phyloP scores from a whole-genome alignment of 2,113 vertebrate species.

The Cinclus mexicanus region DNA sequence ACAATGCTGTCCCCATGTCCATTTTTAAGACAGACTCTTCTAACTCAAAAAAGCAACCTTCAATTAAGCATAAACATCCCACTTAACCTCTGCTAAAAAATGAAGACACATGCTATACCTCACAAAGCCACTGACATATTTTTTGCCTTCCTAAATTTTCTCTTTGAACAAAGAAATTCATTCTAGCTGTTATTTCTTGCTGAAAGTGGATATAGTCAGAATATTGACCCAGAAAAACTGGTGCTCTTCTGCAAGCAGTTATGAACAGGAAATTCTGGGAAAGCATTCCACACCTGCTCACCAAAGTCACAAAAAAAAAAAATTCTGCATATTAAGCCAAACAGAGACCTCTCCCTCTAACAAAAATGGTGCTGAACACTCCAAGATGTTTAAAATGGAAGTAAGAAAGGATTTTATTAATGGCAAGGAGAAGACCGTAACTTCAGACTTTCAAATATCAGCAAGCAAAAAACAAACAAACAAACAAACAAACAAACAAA shows the following conservation, averaged over 20 bases:
- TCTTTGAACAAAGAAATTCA: background rate
- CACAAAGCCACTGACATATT: background rate
- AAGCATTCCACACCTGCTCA: background rate
- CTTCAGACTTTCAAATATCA: background rate
- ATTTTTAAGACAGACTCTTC: background rate
- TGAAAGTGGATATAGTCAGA: background rate
- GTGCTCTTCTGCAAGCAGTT: background rate
- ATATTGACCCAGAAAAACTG: background rate
- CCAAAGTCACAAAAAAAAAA: background rate
- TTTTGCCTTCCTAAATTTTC: background rate
- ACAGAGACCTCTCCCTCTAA: background rate
- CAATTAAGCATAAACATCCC: background rate
- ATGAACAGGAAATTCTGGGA: background rate
- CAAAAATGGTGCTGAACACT: background rate
- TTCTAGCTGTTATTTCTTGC: background rate
- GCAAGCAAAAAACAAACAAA: background rate
- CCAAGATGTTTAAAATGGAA: background rate
- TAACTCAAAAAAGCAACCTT: background rate
- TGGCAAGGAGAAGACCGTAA: background rate
- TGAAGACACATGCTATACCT: background rate
- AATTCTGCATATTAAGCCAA: background rate
- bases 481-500: too few species aligned
- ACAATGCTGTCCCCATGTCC: background rate
- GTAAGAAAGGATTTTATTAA: background rate
- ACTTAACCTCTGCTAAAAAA: background rate